Percentiles rank a stretch among this genome's conserved stretches.
These are phyloP conservation scores for Tipula confusa DNA, from an alignment of 2,888 invertebrate species.

Conservation along the genomic window DNA sequence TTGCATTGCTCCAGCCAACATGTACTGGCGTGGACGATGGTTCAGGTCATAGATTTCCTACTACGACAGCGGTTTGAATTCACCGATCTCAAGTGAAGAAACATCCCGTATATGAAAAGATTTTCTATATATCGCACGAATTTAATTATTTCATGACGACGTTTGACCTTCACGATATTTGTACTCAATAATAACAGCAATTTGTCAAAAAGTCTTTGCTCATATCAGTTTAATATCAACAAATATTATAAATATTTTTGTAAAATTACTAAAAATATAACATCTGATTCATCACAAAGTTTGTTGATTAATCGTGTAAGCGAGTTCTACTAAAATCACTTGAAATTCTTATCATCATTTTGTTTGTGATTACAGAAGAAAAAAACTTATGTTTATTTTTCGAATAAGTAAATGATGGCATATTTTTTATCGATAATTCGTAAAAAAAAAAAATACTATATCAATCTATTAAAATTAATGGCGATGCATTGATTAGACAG, in stretches of 20 bases:
- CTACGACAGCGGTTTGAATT: too few species aligned
- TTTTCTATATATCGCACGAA: neutral
- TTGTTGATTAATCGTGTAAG: neutral
- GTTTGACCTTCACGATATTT: neutral
- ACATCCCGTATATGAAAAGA: neutral
- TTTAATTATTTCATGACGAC: neutral
- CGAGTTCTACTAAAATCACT: neutral
- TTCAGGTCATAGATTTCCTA: too few species aligned
- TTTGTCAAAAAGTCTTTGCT: neutral
- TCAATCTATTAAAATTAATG: slow-evolving; percentile 15
- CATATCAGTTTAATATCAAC: neutral
- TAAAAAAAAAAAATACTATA: neutral
- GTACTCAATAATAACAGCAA: neutral
- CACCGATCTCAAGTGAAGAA: too few species aligned
- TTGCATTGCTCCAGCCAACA: too few species aligned
- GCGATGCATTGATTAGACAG: slow-evolving; percentile 6
- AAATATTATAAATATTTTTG: neutral
- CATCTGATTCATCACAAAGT: neutral
- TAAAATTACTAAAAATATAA: neutral
- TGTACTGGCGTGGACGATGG: too few species aligned
- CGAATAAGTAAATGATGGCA: neutral
- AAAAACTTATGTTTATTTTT: neutral
- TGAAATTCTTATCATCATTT: neutral
- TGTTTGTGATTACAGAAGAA: neutral
- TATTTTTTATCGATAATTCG: neutral